phyloP scores from a whole-genome alignment of 1,140 invertebrate genomes.

The Tyrophagus putrescentiae region DNA sequence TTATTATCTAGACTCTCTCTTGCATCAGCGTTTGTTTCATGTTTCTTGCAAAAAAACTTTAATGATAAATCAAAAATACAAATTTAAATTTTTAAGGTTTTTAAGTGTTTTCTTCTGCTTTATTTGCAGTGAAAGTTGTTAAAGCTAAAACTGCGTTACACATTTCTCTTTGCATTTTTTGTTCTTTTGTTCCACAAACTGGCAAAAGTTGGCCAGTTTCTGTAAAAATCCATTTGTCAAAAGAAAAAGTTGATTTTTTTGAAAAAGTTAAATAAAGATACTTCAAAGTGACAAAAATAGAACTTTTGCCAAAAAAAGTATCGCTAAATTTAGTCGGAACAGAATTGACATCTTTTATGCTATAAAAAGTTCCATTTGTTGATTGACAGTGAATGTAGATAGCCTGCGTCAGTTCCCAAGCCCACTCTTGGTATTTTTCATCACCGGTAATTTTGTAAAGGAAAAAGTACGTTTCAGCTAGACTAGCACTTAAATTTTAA shows the following conservation, averaged over 20 bases:
- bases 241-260: neutral
- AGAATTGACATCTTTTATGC: neutral
- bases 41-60: too few species aligned
- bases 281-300: neutral
- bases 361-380: neutral
- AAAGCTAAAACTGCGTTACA: too few species aligned
- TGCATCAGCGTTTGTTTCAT: too few species aligned
- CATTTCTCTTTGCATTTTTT: too few species aligned
- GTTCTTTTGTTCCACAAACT: too few species aligned
- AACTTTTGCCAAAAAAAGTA: neutral
- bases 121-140: too few species aligned
- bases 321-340: neutral
- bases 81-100: too few species aligned
- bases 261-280: conserved; percentile 4
- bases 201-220: neutral
- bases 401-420: neutral
- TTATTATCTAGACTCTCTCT: too few species aligned
- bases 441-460: neutral
- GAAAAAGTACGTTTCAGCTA: neutral
- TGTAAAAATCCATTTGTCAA: neutral
- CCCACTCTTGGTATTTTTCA: neutral
- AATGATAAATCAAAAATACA: too few species aligned
- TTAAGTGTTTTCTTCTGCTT: too few species aligned
- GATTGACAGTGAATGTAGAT: neutral
- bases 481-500: neutral